Base-by-base conservation (phyloP, 2,797 vertebrate species). In the Odontamblyopus rebecca region DNA sequence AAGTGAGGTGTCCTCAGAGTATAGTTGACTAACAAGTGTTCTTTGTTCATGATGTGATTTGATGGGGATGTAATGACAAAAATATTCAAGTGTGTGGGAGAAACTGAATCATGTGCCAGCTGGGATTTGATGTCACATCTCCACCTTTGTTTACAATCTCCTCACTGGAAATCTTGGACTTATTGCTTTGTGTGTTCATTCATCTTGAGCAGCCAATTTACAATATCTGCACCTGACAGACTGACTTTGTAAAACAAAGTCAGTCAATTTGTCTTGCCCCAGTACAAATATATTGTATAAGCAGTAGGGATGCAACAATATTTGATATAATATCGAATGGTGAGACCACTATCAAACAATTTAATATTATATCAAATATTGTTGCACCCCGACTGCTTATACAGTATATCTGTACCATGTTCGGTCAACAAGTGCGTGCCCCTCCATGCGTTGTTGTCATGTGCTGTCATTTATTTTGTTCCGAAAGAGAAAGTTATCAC, bases 71-170 rank as follows among this genome's bases (percentile, higher is more conserved):
- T 48, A 6, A 44, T 16, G n/a, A 26, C 23, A 64, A 48, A 44
- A 64, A 44, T 27, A 27, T 64, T 48, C 35, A 44, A 26, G n/a
- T 26, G 35, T 44, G 35, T 64, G 12, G n/a, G 41, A 44, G 19
- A 44, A 44, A 64, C n/a, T 27, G 62, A 48, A 48, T 64, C 38
- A 64, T 23, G n/a, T 64, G 41, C 62, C 38, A 48, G 62, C 62
- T 44, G 62, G 62, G 61, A 19, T 41, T 62, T 35, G 18, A 62
- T 62, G 32, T 13, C 59, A 5, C 2, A 30, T 61, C 15, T 18
- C 27, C 6, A 61, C 29, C 16, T 61, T 61, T 61, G 59, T 61
- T 61, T 61, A 32, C 59, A 61, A 18, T 35, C 27, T 61, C 29
- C 13, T 61, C 29, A 1, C 29, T 0, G 16, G 16, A 32, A 29